Base-by-base conservation (phyloP, 2,113 vertebrate species). In the Glaucidium brasilianum region DNA sequence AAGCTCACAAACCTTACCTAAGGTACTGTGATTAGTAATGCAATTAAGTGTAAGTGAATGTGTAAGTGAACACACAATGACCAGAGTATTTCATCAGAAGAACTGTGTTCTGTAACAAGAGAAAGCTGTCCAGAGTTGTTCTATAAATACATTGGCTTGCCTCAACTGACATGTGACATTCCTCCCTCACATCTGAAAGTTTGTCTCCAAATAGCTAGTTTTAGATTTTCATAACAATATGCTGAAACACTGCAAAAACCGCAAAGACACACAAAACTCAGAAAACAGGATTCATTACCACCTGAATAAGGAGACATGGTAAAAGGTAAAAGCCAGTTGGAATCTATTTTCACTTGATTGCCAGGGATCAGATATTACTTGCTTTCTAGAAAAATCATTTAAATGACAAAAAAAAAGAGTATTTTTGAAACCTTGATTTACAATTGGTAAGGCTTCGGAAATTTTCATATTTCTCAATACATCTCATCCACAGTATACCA, bases 61-160 rank as follows among this genome's bases (percentile, higher is more conserved):
- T 14, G 34, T 39, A 75, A 86, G 19, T 23, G 55, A 67, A 83
- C 20, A 17, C 30, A 77, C 41, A 79, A 10, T 30, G 21, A 39
- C 25, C 55, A 32, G 49, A 68, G 17, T 19, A 71, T 68, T 85
- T 89, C 4, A 80, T 56, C 19, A 67, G 41, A 73, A 89, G 21
- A 97, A 75, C 49, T 77, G 41, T 90, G 68, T 82, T 97, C 74
- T 76, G 62, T 71, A 91, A 88, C 47, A 85, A 62, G 37, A 95
- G 55, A 95, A 93, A 89, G 47, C 26, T 67, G 63, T 76, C 53
- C 34, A 92, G 45, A 91, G 79, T 52, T 79, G n/a, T 73, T 96
- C 69, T 45, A 74, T 55, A 91, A 87, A 92, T 91, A 81, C 4
- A 10, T 6, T 67, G 56, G 12, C 73, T 96, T 0, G 8, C 47